These are phyloP conservation scores for Acrobasis repandana DNA, from an alignment of 2,888 invertebrate species.

Conservation along the genomic window DNA sequence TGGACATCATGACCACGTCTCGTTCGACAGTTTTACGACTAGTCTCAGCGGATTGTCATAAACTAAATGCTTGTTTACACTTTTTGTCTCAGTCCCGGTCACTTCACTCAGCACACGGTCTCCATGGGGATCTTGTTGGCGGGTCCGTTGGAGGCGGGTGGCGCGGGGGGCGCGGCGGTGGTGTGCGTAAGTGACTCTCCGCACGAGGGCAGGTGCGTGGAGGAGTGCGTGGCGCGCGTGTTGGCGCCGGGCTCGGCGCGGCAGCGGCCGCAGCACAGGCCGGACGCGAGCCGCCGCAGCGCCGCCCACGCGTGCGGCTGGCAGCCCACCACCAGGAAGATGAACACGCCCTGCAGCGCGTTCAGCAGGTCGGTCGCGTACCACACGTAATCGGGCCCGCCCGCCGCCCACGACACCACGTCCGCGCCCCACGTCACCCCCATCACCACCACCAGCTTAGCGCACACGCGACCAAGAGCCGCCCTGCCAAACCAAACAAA, in stretches of 20 bases:
- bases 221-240: constrained; percentile 84
- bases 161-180: constrained; percentile 86
- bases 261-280: constrained; percentile 82
- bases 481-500: constrained; percentile 71
- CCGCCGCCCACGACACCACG: constrained; percentile 91
- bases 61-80: neutral
- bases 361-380: constrained; percentile 93
- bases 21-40: neutral
- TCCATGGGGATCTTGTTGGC: constrained; percentile 81
- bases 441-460: constrained; percentile 89
- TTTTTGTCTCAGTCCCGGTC: constrained; percentile 18
- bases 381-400: constrained; percentile 91
- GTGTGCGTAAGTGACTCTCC: constrained; percentile 89
- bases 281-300: constrained; percentile 55
- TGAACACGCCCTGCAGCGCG: constrained; percentile 93
- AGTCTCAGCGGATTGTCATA: neutral
- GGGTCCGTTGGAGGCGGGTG: constrained; percentile 78
- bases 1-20: neutral
- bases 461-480: constrained; percentile 91
- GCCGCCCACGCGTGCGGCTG: constrained; percentile 89
- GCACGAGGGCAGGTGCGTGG: constrained; percentile 92
- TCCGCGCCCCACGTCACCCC: constrained; percentile 86
- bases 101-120: constrained; percentile 80
- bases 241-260: constrained; percentile 69
- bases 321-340: constrained; percentile 94